Conservation (phyloP, 2,797 vertebrate species). For the Acropternis orthonyx region DNA sequence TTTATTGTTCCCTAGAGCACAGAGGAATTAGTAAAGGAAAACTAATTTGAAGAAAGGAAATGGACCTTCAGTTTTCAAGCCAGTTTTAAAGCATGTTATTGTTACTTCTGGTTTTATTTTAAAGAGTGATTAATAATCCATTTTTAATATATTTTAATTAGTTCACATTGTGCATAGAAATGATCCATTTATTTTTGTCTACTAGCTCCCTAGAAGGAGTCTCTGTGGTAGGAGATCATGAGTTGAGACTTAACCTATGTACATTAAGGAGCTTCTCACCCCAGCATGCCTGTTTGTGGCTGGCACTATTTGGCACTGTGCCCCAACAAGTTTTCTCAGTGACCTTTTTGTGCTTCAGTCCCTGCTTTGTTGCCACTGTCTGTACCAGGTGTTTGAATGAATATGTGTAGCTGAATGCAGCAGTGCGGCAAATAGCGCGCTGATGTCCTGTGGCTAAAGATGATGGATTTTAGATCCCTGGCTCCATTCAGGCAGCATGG, state of each 20-base stretch:
- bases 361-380: neutral
- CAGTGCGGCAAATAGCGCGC: slow-evolving; percentile 33
- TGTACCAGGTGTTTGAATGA: neutral
- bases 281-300: neutral
- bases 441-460: slow-evolving; percentile 56
- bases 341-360: neutral
- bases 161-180: neutral
- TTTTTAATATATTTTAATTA: neutral
- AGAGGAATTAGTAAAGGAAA: slow-evolving; percentile 14
- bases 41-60: slow-evolving; percentile 11
- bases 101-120: neutral
- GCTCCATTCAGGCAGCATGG: neutral
- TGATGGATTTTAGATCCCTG: slow-evolving; percentile 64
- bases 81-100: neutral
- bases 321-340: neutral
- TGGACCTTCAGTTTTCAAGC: neutral
- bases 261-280: neutral
- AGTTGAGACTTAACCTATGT: neutral
- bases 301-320: neutral
- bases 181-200: neutral
- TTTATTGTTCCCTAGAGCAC: slow-evolving; percentile 22
- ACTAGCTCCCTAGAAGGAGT: neutral
- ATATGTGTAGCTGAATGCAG: neutral
- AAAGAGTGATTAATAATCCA: neutral
- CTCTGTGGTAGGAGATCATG: neutral